These are phyloP conservation scores for Oncorhynchus keta DNA, from an alignment of 2,113 vertebrate species.

Conservation along the genomic window DNA sequence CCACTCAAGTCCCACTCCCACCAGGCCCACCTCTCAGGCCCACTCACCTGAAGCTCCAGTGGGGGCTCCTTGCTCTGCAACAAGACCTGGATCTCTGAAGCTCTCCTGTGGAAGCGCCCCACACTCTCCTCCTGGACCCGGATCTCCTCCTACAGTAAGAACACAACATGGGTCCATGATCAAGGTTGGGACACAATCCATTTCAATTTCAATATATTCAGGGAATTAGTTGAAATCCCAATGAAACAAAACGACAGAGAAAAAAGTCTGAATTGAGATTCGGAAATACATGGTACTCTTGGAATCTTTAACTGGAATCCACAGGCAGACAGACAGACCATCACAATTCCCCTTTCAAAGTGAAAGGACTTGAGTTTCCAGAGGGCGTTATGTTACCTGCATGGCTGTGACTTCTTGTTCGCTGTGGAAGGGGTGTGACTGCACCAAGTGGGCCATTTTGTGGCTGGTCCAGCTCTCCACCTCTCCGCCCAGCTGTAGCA, in stretches of 20 bases:
- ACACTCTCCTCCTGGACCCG: conserved; percentile 75
- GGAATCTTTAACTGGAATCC: neutral
- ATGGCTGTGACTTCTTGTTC: conserved; percentile 74
- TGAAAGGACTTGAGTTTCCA: neutral
- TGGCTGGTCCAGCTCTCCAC: conserved; percentile 74
- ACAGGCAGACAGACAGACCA: neutral
- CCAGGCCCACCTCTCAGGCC: neutral
- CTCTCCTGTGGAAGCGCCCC: conserved; percentile 75
- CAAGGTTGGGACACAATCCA: too few relatives aligned
- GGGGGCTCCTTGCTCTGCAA: conserved; percentile 81
- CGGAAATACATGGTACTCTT: neutral
- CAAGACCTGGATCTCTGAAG: conserved; percentile 81
- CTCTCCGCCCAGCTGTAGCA: conserved; percentile 74
- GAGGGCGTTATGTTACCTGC: conserved; percentile 70
- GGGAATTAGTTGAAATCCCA: neutral
- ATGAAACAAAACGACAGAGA: neutral
- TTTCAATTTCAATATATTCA: neutral
- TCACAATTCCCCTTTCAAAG: neutral
- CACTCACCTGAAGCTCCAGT: conserved; percentile 86
- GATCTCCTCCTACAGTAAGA: conserved; percentile 76
- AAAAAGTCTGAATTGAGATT: neutral
- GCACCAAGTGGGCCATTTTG: conserved; percentile 64
- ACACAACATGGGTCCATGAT: neutral
- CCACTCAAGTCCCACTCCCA: too few relatives aligned
- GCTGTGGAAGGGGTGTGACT: conserved; percentile 56